A percentile compares a stretch with the other conserved stretches of the same genome.
phyloP scores from a whole-genome alignment of 2,797 vertebrate genomes.

The Neosilurus mollespiculum region DNA sequence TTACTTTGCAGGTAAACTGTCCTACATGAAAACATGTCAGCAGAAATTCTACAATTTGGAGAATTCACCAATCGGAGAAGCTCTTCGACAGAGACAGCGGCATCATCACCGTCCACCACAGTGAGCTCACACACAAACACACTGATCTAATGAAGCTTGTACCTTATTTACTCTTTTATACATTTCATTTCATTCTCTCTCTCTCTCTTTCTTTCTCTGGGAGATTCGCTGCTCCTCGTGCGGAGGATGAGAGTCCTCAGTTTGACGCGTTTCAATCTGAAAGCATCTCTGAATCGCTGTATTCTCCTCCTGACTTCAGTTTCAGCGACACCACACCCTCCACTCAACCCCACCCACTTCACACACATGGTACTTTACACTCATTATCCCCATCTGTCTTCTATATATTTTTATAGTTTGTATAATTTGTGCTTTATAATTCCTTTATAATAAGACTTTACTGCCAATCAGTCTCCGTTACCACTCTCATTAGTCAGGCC shows the following conservation, averaged over 20 bases:
- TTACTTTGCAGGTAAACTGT: conserved; percentile 85
- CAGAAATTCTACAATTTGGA: conserved; percentile 88
- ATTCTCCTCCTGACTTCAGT: neutral
- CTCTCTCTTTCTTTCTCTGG: neutral
- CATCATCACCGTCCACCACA: conserved; percentile 50
- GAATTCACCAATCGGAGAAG: conserved; percentile 87
- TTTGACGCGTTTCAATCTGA: neutral
- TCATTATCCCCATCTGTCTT: neutral
- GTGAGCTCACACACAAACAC: conserved; percentile 69
- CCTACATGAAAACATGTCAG: conserved; percentile 84
- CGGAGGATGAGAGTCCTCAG: neutral
- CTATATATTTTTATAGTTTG: neutral
- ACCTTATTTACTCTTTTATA: neutral
- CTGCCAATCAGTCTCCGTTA: neutral
- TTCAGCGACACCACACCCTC: neutral
- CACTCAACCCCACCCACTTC: neutral
- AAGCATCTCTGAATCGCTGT: neutral
- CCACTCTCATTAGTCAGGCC: neutral
- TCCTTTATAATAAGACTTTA: too few relatives aligned
- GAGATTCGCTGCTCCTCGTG: neutral
- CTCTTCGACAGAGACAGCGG: conserved; percentile 73
- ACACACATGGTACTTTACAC: neutral
- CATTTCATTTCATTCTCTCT: neutral
- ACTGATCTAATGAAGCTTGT: neutral
- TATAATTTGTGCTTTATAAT: too few relatives aligned